A percentile compares a stretch with the other conserved stretches of the same genome.
Conservation (phyloP, 1,140 invertebrate species). For the Contarinia nasturtii region DNA sequence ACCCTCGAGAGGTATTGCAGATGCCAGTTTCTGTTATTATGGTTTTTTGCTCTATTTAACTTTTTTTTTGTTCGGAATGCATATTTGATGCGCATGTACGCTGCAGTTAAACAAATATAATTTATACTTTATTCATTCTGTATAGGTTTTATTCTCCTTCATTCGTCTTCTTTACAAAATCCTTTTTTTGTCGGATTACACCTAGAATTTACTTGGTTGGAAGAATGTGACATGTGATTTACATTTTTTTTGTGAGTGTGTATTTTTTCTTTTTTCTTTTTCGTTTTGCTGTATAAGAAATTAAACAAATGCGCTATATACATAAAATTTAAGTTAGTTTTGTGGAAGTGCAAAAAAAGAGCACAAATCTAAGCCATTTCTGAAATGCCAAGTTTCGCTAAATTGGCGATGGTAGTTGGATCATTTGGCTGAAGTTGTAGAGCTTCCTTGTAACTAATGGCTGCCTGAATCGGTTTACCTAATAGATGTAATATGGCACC, state of each 20-base stretch:
- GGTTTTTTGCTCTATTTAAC: too few species aligned
- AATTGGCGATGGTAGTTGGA: slow-evolving; percentile 67
- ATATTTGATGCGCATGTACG: too few species aligned
- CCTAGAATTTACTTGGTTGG: too few species aligned
- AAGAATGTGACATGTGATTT: not conserved
- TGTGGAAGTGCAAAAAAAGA: not conserved
- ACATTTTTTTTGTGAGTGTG: not conserved
- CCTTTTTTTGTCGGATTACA: too few species aligned
- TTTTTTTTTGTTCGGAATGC: too few species aligned
- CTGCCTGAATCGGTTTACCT: slow-evolving; percentile 71
- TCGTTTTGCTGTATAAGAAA: not conserved
- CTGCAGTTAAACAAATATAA: too few species aligned
- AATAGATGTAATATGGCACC: slow-evolving; percentile 86
- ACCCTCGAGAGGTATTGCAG: too few species aligned
- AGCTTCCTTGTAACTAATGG: slow-evolving; percentile 61
- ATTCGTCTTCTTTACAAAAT: too few species aligned
- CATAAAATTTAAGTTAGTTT: too few species aligned
- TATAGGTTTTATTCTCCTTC: too few species aligned
- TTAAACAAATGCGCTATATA: not conserved
- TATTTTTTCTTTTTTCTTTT: not conserved
- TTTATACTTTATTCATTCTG: too few species aligned
- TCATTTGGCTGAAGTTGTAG: slow-evolving; percentile 68
- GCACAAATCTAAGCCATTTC: slow-evolving; percentile 3
- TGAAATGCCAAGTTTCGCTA: slow-evolving; percentile 49
- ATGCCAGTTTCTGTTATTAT: too few species aligned